These are phyloP conservation scores for Setophaga kirtlandii DNA, from an alignment of 2,113 vertebrate genomes.

Conservation along the genomic window DNA sequence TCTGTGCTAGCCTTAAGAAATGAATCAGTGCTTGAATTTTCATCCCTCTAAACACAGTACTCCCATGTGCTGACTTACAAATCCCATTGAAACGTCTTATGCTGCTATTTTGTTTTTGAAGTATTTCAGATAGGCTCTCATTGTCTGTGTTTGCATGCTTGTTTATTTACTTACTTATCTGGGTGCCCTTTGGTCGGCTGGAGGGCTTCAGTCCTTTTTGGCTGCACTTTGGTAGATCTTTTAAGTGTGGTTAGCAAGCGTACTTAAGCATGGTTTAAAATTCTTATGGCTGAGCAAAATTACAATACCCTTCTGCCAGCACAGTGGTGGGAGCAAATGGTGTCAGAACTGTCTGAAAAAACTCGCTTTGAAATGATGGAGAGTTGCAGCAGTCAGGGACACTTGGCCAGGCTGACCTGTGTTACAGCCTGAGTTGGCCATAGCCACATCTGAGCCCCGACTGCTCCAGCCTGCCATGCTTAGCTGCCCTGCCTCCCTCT, in stretches of 20 bases:
- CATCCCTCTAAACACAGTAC: not conserved
- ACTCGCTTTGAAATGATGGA: not conserved
- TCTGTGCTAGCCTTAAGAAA: not conserved
- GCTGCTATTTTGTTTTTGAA: not conserved
- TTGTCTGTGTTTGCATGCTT: not conserved
- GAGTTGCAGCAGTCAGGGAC: not conserved
- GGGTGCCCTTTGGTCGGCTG: not conserved
- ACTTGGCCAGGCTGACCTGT: accelerated
- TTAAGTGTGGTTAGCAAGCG: not conserved
- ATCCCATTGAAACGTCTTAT: not conserved
- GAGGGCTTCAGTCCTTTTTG: not conserved
- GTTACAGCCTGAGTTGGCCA: not conserved
- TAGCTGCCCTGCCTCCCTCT: not conserved
- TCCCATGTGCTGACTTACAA: not conserved
- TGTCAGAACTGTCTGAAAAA: not conserved
- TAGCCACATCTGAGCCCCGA: not conserved
- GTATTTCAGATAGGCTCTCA: slow-evolving; percentile 1
- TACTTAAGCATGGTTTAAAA: slow-evolving; percentile 28
- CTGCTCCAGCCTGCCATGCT: accelerated
- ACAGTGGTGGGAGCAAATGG: not conserved
- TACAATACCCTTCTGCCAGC: not conserved
- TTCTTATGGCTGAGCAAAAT: not conserved
- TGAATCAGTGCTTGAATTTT: not conserved
- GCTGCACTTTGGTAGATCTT: not conserved
- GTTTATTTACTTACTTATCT: slow-evolving; percentile 4